These are phyloP conservation scores for Bufotes viridis DNA, from an alignment of 2,797 vertebrate species.

Conservation along the genomic window DNA sequence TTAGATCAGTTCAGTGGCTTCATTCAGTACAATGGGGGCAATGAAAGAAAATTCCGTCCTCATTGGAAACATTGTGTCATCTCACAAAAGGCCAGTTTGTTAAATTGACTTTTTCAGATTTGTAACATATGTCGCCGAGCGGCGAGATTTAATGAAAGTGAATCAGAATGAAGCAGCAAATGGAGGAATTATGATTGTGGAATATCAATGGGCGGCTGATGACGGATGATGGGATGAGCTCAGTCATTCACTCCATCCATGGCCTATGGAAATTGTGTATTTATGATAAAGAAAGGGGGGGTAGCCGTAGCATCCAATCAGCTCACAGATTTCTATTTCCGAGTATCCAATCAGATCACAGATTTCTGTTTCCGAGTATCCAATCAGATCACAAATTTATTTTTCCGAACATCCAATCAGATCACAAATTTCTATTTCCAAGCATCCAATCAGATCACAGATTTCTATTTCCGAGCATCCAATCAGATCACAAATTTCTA, in stretches of 20 bases:
- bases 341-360: no score
- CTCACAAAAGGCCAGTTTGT: conserved; percentile 17
- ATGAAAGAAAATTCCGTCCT: background rate
- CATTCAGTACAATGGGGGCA: conserved; percentile 11
- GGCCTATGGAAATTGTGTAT: background rate
- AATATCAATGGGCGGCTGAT: background rate
- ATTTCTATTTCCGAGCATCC: no score
- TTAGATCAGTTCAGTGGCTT: conserved; percentile 26
- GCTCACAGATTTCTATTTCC: background rate
- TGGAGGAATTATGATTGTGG: background rate
- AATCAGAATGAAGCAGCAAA: background rate
- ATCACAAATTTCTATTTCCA: no score
- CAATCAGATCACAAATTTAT: no score
- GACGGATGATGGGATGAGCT: no score
- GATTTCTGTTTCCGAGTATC: no score
- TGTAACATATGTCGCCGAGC: conserved; percentile 12
- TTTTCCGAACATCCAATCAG: no score
- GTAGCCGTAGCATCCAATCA: no score
- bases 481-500: no score
- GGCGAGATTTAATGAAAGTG: background rate
- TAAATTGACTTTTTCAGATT: conserved; percentile 5
- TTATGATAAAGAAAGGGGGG: no score
- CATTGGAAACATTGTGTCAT: conserved; percentile 15
- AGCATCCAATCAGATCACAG: no score
- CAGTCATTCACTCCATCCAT: background rate